phyloP scores from a whole-genome alignment of 2,888 invertebrate species.

The Girardia tigrina region DNA sequence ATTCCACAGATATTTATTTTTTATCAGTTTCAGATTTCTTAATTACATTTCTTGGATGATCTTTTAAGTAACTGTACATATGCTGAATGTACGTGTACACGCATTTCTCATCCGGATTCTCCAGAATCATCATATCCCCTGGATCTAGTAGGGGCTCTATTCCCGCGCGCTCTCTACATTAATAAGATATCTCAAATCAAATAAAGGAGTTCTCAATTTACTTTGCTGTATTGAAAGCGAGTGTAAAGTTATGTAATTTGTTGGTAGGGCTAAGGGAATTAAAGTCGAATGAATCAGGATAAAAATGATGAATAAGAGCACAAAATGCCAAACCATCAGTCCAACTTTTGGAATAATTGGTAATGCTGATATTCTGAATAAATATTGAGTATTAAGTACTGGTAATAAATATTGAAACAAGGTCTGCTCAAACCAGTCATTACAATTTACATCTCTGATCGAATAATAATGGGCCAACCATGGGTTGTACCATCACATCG shows the following conservation, averaged over 20 bases:
- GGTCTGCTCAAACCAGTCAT: too few relatives aligned
- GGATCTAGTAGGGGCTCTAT: neutral
- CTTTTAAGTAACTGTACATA: neutral
- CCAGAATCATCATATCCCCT: neutral
- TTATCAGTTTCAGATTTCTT: too few relatives aligned
- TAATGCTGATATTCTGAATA: slow-evolving; percentile 58
- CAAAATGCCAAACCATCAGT: slow-evolving; percentile 96
- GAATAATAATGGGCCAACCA: too few relatives aligned
- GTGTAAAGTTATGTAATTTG: slow-evolving; percentile 80
- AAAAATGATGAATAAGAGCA: slow-evolving; percentile 92
- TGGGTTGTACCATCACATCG: too few relatives aligned
- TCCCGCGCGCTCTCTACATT: neutral
- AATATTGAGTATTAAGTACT: too few relatives aligned
- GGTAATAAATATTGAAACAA: too few relatives aligned
- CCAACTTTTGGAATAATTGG: slow-evolving; percentile 96
- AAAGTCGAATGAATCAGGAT: slow-evolving; percentile 91
- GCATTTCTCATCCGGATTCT: slow-evolving; percentile 8
- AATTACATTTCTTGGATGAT: slow-evolving; percentile 10
- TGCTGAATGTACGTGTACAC: neutral
- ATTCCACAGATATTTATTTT: too few relatives aligned
- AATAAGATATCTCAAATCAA: too few relatives aligned
- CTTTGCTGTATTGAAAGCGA: slow-evolving; percentile 95
- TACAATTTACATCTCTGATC: too few relatives aligned
- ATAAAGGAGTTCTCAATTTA: too few relatives aligned
- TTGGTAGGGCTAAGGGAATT: slow-evolving; percentile 69